Conservation (phyloP, 2,797 vertebrate species). For the Acanthornis magna region DNA sequence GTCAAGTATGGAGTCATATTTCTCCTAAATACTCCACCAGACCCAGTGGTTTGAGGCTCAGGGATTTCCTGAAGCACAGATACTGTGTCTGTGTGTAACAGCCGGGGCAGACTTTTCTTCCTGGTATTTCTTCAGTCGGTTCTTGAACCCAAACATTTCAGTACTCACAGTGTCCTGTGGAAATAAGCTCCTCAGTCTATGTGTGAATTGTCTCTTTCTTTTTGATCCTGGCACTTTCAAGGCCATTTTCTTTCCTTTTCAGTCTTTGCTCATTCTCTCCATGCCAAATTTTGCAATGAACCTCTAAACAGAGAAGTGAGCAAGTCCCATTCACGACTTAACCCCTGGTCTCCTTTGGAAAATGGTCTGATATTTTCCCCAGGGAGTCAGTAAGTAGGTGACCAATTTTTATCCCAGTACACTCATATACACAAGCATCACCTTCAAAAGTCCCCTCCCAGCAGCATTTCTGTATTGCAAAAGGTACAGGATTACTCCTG, state of each 20-base stretch:
- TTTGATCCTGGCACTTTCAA: background rate
- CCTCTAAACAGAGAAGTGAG: background rate
- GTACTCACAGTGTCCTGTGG: background rate
- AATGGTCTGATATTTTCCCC: background rate
- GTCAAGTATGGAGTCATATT: background rate
- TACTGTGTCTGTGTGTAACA: background rate
- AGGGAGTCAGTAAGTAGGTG: background rate
- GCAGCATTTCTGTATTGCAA: background rate
- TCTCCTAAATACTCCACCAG: constrained; percentile 52
- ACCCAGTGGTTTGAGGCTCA: background rate
- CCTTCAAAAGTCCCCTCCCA: background rate
- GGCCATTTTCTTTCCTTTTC: background rate
- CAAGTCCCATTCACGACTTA: background rate
- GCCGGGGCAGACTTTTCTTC: background rate
- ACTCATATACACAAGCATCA: background rate
- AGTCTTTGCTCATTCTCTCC: background rate
- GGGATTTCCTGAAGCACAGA: constrained; percentile 21
- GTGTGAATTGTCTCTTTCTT: background rate
- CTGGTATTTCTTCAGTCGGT: background rate
- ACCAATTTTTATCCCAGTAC: background rate
- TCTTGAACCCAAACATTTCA: background rate
- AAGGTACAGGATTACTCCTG: background rate
- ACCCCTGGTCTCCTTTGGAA: background rate
- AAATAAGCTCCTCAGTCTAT: background rate
- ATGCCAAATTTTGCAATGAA: background rate